Percentiles rank a stretch among this genome's conserved stretches.
phyloP scores from a whole-genome alignment of 2,888 invertebrate species.

The Syrphus vitripennis region DNA sequence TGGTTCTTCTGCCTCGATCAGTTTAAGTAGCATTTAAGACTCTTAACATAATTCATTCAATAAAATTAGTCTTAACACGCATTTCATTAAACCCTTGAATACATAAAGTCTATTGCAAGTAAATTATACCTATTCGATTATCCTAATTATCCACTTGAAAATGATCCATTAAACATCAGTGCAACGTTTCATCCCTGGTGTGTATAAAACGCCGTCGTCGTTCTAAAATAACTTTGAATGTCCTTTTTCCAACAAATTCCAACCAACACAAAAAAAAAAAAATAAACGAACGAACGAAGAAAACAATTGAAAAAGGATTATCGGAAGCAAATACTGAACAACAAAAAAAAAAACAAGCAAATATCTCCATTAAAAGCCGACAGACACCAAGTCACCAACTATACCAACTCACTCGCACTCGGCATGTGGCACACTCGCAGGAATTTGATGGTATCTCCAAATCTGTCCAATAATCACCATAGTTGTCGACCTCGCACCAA shows the following conservation, averaged over 20 bases:
- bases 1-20: not conserved
- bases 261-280: not conserved
- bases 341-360: conserved; percentile 49
- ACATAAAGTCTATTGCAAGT: not conserved
- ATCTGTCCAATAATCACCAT: conserved; percentile 61
- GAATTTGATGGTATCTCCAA: conserved; percentile 65
- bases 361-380: conserved; percentile 56
- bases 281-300: not conserved
- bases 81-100: conserved; percentile 24
- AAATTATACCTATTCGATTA: conserved; percentile 46
- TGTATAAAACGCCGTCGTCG: no score
- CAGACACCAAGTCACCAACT: conserved; percentile 4
- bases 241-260: conserved; percentile 29
- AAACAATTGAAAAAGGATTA: conserved; percentile 69
- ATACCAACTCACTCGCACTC: conserved; percentile 29
- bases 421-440: conserved; percentile 50
- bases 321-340: conserved; percentile 61
- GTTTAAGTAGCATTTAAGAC: not conserved
- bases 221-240: conserved; percentile 40
- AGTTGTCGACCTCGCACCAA: not conserved
- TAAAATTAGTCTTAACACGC: conserved; percentile 2
- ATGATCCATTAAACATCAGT: conserved; percentile 46
- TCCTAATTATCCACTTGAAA: conserved; percentile 66
- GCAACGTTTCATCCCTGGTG: conserved; percentile 14
- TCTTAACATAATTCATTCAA: conserved; percentile 19